Percentiles rank a stretch among this genome's conserved stretches.
phyloP scores from a whole-genome alignment of 2,888 invertebrate genomes.

The Xanthorhoe spadicearia region DNA sequence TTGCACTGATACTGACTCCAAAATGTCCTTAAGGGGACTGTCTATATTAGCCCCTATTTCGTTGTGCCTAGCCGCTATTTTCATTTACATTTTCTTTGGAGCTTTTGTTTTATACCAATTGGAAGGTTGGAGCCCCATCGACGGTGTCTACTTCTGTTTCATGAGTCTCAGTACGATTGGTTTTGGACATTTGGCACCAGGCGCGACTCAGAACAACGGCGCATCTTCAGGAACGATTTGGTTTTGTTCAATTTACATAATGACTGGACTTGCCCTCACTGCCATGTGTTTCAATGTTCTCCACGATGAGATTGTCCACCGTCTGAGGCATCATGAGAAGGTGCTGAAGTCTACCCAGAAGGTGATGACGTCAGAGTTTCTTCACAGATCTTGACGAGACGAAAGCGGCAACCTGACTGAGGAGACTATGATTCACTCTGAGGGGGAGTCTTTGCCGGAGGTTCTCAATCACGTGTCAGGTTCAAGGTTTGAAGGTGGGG shows the following conservation, averaged over 20 bases:
- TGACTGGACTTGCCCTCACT: conserved; percentile 94
- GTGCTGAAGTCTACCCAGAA: conserved; percentile 71
- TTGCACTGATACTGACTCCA: conserved; percentile 88
- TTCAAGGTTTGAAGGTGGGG: conserved; percentile 68
- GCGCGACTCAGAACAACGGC: conserved; percentile 81
- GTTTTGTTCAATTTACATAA: conserved; percentile 95
- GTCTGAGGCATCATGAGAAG: conserved; percentile 87
- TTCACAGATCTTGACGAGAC: conserved; percentile 81
- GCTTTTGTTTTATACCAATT: conserved; percentile 94
- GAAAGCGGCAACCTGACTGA: conserved; percentile 74
- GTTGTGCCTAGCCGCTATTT: conserved; percentile 94
- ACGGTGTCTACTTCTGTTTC: conserved; percentile 97
- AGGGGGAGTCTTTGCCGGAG: conserved; percentile 77
- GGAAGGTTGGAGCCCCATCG: conserved; percentile 96
- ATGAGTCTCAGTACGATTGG: conserved; percentile 97
- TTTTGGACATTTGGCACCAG: conserved; percentile 94
- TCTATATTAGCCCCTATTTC: conserved; percentile 95
- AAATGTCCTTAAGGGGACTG: conserved; percentile 88
- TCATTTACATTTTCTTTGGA: conserved; percentile 95
- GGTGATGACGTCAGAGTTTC: conserved; percentile 73
- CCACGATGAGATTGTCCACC: conserved; percentile 94
- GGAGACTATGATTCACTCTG: conserved; percentile 73
- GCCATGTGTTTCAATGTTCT: conserved; percentile 96
- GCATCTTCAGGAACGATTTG: conserved; percentile 89
- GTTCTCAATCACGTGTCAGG: conserved; percentile 76